Percentiles rank a stretch among this genome's conserved stretches.
Evolutionary conservation across 1,140 invertebrate genomes (phyloP).

Genomic region (Drosophila nasuta): DNA sequence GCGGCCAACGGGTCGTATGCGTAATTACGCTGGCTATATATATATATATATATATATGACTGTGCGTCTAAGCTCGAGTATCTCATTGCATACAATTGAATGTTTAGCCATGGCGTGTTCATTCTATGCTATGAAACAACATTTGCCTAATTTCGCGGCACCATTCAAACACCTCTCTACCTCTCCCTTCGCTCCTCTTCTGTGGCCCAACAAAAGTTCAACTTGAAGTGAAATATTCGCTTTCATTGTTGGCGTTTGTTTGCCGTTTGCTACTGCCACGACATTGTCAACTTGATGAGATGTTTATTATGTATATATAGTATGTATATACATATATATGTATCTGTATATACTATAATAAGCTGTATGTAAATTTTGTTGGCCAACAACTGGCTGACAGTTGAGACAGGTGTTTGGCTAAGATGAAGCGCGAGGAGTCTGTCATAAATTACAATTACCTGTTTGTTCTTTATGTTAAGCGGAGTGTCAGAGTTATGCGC

Average conservation of each 20-base stretch:
- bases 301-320: constrained; percentile 71
- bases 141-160: constrained; percentile 60
- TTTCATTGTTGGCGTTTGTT: constrained; percentile 8
- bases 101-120: constrained; percentile 61
- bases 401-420: constrained; percentile 40
- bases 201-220: constrained; percentile 1
- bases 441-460: constrained; percentile 72
- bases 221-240: constrained; percentile 31
- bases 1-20: constrained; percentile 24
- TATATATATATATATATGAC: too few species aligned
- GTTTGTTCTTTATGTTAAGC: constrained; percentile 36
- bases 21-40: constrained; percentile 21
- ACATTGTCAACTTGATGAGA: constrained; percentile 63
- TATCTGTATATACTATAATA: background rate
- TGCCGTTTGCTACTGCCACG: background rate
- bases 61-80: background rate
- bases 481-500: constrained; percentile 37
- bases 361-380: constrained; percentile 57
- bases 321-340: background rate
- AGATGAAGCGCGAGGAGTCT: constrained; percentile 4
- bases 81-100: constrained; percentile 52
- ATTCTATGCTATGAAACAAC: constrained; percentile 46
- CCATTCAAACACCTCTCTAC: background rate
- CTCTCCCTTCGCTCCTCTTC: background rate
- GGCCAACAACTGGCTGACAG: constrained; percentile 50